phyloP scores from a whole-genome alignment of 2,888 invertebrate species.

The Apodemia zela region DNA sequence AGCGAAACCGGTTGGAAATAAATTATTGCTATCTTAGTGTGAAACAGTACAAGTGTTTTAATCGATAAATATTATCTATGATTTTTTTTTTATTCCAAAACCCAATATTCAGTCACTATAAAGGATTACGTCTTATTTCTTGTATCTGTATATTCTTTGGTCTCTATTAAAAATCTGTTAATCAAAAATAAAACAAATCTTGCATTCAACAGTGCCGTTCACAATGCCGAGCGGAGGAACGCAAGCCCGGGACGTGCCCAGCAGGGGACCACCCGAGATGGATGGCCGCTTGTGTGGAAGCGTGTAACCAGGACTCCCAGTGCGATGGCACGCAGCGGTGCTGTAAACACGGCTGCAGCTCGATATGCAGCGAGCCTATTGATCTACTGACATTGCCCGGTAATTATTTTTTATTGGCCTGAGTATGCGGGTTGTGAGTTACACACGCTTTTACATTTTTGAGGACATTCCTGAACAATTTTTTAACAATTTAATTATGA shows the following conservation, averaged over 20 bases:
- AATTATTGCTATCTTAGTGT: no score
- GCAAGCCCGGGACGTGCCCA: slow-evolving; percentile 69
- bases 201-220: slow-evolving; percentile 74
- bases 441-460: background rate
- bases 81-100: no score
- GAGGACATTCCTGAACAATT: background rate
- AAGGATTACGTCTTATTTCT: no score
- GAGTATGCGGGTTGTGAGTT: background rate
- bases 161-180: no score
- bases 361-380: slow-evolving; percentile 83
- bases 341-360: slow-evolving; percentile 84
- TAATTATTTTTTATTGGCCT: slow-evolving; percentile 43
- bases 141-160: no score
- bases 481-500: background rate
- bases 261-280: slow-evolving; percentile 68
- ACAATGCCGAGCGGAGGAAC: slow-evolving; percentile 73
- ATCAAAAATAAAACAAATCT: no score
- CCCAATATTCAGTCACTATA: no score
- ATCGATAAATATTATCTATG: no score
- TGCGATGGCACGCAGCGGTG: slow-evolving; percentile 86
- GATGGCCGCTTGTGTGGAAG: slow-evolving; percentile 81
- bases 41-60: no score
- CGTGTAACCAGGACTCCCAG: slow-evolving; percentile 83
- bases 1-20: no score
- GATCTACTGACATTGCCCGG: slow-evolving; percentile 80